phyloP scores from a whole-genome alignment of 2,888 invertebrate species.

The Tipula helvola region DNA sequence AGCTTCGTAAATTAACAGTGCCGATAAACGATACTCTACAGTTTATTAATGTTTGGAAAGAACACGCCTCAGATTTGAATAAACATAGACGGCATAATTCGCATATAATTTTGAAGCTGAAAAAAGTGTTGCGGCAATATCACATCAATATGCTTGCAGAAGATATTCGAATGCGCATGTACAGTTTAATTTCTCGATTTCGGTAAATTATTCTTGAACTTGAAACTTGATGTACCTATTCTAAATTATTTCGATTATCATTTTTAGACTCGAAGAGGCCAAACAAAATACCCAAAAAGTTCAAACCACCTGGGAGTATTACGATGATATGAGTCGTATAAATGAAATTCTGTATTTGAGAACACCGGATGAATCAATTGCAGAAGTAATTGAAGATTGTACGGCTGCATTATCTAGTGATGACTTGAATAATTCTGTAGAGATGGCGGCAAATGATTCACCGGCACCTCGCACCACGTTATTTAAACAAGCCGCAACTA shows the following conservation, averaged over 20 bases:
- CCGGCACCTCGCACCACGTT: not conserved
- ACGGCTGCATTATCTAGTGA: not conserved
- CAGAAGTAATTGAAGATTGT: not conserved
- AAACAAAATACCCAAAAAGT: not conserved
- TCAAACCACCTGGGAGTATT: not conserved
- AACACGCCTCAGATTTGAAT: not conserved
- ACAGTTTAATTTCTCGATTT: not conserved
- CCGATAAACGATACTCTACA: not conserved
- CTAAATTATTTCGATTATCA: not conserved
- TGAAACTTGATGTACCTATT: too few species aligned
- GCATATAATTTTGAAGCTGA: not conserved
- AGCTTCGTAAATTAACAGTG: not conserved
- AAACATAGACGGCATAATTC: not conserved
- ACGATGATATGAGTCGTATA: not conserved
- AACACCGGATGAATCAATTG: not conserved
- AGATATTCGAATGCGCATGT: not conserved
- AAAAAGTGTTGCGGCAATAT: not conserved
- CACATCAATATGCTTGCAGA: not conserved
- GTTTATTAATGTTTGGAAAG: not conserved
- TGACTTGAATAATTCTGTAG: not conserved
- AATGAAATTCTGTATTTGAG: not conserved
- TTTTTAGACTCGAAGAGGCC: not conserved
- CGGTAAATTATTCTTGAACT: not conserved
- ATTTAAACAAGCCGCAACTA: not conserved
- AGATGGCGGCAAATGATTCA: not conserved